Percentiles rank a stretch among this genome's conserved stretches.
These are phyloP conservation scores for Ectropis crepuscularia DNA, from an alignment of 2,888 invertebrate species.

Conservation along the genomic window DNA sequence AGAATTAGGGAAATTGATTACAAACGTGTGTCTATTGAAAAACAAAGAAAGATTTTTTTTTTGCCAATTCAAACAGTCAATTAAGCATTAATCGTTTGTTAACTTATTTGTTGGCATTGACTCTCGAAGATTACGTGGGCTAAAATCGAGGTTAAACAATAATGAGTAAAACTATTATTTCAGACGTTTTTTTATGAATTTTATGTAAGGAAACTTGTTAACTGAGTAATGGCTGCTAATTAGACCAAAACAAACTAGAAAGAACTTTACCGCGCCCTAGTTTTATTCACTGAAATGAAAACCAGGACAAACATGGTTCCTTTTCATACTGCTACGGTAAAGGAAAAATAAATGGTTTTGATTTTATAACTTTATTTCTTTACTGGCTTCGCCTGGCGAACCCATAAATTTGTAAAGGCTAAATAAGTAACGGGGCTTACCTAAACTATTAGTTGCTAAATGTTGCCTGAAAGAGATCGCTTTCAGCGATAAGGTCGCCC, in stretches of 20 bases:
- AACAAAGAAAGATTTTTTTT: too few species aligned
- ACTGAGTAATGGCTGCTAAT: slow-evolving; percentile 21
- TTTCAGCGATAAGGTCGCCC: too few species aligned
- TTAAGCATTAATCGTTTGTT: slow-evolving; percentile 8
- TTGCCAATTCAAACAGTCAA: neutral
- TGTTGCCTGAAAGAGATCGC: too few species aligned
- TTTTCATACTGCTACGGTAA: neutral
- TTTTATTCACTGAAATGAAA: slow-evolving; percentile 8
- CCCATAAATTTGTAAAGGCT: too few species aligned
- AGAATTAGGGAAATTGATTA: too few species aligned
- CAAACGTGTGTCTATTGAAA: too few species aligned
- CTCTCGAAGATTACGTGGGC: slow-evolving; percentile 7
- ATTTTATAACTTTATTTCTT: too few species aligned
- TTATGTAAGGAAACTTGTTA: slow-evolving; percentile 9
- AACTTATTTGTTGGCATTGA: neutral
- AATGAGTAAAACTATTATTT: slow-evolving; percentile 14
- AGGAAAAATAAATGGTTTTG: too few species aligned
- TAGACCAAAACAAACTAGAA: slow-evolving; percentile 8
- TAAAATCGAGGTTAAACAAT: slow-evolving; percentile 27
- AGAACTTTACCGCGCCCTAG: slow-evolving; percentile 9
- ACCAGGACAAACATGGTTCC: neutral
- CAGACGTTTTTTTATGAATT: slow-evolving; percentile 9
- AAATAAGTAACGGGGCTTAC: too few species aligned
- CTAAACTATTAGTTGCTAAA: too few species aligned
- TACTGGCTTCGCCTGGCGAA: too few species aligned